phyloP scores from a whole-genome alignment of 2,888 invertebrate species.

The Leptarthrus brevirostris region DNA sequence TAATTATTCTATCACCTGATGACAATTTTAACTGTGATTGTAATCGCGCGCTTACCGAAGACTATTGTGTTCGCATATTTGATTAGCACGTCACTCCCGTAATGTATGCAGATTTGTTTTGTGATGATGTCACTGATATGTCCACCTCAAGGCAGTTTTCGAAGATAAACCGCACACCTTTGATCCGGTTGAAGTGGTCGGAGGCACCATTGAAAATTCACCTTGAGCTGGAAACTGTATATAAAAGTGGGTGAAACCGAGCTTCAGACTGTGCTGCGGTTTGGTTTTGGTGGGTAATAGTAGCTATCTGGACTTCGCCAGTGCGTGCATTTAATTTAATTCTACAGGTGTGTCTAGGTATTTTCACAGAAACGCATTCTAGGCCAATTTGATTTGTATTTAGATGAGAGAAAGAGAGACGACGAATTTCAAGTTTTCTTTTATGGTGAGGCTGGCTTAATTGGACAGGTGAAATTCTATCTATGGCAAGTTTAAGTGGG shows the following conservation, averaged over 20 bases:
- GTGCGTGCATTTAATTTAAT: conserved; percentile 22
- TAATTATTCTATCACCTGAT: not conserved
- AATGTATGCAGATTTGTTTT: conserved; percentile 1
- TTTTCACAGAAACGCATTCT: conserved; percentile 33
- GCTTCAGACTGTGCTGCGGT: conserved; percentile 13
- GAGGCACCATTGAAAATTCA: conserved; percentile 34
- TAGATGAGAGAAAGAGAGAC: not conserved
- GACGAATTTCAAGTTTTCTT: not conserved
- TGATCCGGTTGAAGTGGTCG: not conserved
- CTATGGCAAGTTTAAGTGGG: not conserved
- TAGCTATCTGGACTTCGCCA: conserved; percentile 8
- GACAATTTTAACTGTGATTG: conserved; percentile 1
- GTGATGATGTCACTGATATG: conserved; percentile 42
- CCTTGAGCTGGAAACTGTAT: conserved; percentile 14
- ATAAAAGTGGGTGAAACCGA: conserved; percentile 39
- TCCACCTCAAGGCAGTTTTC: conserved; percentile 22
- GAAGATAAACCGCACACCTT: conserved; percentile 30
- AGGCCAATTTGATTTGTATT: conserved; percentile 23
- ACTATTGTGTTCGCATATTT: conserved; percentile 25
- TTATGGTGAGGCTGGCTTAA: not conserved
- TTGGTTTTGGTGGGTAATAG: conserved; percentile 9
- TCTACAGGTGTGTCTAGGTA: conserved; percentile 33
- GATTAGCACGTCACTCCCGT: not conserved
- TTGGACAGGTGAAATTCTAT: not conserved
- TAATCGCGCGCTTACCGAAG: too few species aligned